Evolutionary conservation across 2,113 vertebrate genomes (phyloP), one percentile per base, ranked within the genome.

Genomic region (Prietella phreatophila): DNA sequence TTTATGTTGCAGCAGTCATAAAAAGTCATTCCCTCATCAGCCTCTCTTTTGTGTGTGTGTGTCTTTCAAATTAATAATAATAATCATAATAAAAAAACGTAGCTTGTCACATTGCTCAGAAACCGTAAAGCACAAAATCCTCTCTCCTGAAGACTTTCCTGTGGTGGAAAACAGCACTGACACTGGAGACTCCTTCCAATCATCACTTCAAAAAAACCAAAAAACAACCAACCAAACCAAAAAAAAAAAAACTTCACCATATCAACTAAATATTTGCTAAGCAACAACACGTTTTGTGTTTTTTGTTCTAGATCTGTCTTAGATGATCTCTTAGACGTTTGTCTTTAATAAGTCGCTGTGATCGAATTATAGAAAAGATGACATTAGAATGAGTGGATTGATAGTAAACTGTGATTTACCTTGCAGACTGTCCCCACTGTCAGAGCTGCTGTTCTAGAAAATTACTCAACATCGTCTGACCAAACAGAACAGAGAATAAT

Each of bases 401-500:
- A 25, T 25, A 8, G 22, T 1, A 61, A 61, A 22, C 20, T 61
- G 60, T 61, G 22, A 61, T 61, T 65, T 65, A 10, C n/a, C 63
- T 65, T n/a, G 27, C 27, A 67, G 58, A 25, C 42, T 7, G 17
- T 58, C 53, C 11, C 53, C 1, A 13, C 63, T 17, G 15, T 7
- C 33, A 1, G 17, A 71, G 69, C 69, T 73, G 33, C 3, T 39
- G 8, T 42, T 22, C 20, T 42, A 4, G 69, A 73, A 39, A 39
- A 73, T 19, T 7, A 19, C 36, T 71, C 17, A 33, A 14, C 65
- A 69, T 25, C 15, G 6, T 69, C 69, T 73, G 69, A 36, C 33
- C 36, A 73, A 73, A 20, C 39, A 42, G 25, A 78, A 14, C 88
- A 87, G 78, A 90, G 85, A 86, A 89, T 90, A 60, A 86, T 81